Evolutionary conservation across 2,113 vertebrate genomes (phyloP).

Genomic region (Ellobius talpinus): DNA sequence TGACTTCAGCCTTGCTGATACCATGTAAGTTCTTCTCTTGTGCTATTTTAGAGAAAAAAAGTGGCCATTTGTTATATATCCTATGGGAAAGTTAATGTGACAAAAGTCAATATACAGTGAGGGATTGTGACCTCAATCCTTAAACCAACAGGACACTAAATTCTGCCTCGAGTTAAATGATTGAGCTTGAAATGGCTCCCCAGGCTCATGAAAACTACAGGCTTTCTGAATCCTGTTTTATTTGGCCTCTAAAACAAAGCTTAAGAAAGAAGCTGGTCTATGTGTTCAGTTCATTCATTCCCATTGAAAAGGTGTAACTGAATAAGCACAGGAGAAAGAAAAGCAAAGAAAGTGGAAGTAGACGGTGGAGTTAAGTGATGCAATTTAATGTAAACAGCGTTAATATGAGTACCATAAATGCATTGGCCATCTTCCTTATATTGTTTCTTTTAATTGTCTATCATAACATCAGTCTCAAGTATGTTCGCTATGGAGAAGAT

Average conservation of each 20-base stretch:
- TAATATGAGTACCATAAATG: neutral
- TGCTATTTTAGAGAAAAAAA: neutral
- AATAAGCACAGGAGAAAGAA: neutral
- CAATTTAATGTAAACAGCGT: neutral
- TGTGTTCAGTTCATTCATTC: neutral
- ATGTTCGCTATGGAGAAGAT: neutral
- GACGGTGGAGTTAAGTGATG: neutral
- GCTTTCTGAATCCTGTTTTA: neutral
- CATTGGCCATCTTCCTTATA: neutral
- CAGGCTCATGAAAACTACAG: neutral
- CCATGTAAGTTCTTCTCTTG: neutral
- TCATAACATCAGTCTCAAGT: neutral
- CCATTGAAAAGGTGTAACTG: neutral
- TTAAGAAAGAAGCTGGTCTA: neutral
- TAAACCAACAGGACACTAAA: neutral
- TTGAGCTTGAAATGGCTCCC: neutral
- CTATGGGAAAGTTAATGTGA: neutral
- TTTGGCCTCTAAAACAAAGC: neutral
- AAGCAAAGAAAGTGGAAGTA: neutral
- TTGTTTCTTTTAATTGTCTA: neutral
- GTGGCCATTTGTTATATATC: neutral
- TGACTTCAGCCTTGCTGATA: neutral
- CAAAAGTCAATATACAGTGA: neutral
- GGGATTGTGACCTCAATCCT: neutral
- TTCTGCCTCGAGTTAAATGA: too few relatives aligned